Base-by-base conservation (phyloP, 2,888 invertebrate species). In the Amaurobius ferox region DNA sequence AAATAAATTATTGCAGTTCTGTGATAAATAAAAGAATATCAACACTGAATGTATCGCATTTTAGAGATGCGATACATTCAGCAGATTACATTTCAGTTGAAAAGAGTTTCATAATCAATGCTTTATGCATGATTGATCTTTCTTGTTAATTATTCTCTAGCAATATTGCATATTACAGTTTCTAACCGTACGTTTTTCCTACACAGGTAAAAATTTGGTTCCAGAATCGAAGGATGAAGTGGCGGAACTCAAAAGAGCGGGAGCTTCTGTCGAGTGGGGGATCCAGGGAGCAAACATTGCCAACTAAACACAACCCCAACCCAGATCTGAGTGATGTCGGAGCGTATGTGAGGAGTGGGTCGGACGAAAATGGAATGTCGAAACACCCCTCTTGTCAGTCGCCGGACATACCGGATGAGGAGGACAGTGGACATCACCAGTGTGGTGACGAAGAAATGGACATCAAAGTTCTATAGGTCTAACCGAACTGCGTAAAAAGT, bases 171-270 rank as follows among this genome's bases (percentile, higher is more conserved):
- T n/a, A n/a, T n/a, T n/a, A n/a, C n/a, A n/a, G n/a, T n/a, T n/a
- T n/a, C n/a, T n/a, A n/a, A n/a, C n/a, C n/a, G n/a, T n/a, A n/a
- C n/a, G n/a, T n/a, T 35, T 5, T 35, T 9, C 9, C 35, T 9
- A 35, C 40, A 0, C 92, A 95, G 95, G 95, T 95, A 81, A 95
- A 95, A 91, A 95, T 96, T 87, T 95, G 95, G 95, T 99, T 99
- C 92, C 98, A 99, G 93, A 99, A 99, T 91, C 95, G 98, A 0
- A 95, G 98, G 78, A 99, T 99, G 98, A 99, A 97, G 92, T 98
- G 98, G 98, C 94, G 99, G 77, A 99, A 99, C 92, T 97, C 97
- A 3, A 98, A 98, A 92, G 98, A 98, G 91, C 93, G 98, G 39
- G 98, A 98, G 92, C 93, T 98, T 0, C 93, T 98, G 29, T 98